Evolutionary conservation across 2,888 invertebrate genomes (phyloP).

Genomic region (Antheraea assamensis): DNA sequence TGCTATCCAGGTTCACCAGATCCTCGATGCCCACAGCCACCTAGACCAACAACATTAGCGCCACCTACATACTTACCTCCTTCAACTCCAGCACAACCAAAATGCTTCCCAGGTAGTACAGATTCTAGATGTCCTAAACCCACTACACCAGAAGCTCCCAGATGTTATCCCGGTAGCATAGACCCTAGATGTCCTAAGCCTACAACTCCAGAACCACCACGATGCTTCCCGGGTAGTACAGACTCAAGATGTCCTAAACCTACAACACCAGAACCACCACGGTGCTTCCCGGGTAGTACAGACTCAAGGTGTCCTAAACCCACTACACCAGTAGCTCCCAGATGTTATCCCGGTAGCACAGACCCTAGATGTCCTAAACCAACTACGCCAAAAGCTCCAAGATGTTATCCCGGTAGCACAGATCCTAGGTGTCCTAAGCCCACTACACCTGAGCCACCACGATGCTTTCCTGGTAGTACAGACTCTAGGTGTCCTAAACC

Average conservation of each 20-base stretch:
- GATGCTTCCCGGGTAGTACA: constrained; percentile 54
- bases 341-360: constrained; percentile 37
- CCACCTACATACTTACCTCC: no score
- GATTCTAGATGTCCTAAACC: constrained; percentile 43
- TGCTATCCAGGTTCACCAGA: no score
- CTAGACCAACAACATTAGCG: no score
- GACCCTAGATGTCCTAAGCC: constrained; percentile 37
- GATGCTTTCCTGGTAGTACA: constrained; percentile 36
- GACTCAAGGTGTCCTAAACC: constrained; percentile 43
- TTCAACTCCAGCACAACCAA: no score
- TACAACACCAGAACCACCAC: constrained; percentile 39
- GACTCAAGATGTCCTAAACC: constrained; percentile 42
- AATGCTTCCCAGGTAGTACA: constrained; percentile 51
- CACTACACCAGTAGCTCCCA: constrained; percentile 29
- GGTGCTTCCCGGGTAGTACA: constrained; percentile 51
- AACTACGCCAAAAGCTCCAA: constrained; percentile 39
- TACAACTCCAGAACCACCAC: constrained; percentile 31
- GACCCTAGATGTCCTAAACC: constrained; percentile 40
- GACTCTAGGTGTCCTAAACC: constrained; percentile 41
- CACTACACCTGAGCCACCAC: constrained; percentile 33
- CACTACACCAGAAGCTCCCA: constrained; percentile 29
- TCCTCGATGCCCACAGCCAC: no score
- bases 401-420: constrained; percentile 44
- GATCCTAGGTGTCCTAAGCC: constrained; percentile 54
- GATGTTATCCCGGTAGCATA: constrained; percentile 37